These are phyloP conservation scores for Laothoe populi DNA, from an alignment of 2,888 invertebrate genomes.

Conservation along the genomic window DNA sequence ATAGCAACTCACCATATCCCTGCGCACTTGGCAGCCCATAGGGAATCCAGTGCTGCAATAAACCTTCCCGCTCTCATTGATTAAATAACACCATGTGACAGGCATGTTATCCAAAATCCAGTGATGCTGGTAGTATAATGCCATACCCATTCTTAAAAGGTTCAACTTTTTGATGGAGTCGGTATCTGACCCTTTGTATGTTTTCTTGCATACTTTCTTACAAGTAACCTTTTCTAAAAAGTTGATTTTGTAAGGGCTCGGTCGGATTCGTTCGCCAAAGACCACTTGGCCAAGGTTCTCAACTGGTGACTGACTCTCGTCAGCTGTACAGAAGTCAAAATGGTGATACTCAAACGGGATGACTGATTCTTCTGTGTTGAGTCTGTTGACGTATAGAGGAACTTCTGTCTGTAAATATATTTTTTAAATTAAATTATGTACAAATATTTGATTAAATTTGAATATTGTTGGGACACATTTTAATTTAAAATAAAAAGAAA, in stretches of 20 bases:
- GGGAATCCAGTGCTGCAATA: constrained; percentile 98
- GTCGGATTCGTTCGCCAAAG: constrained; percentile 98
- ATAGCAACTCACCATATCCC: constrained; percentile 74
- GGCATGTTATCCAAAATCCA: constrained; percentile 99
- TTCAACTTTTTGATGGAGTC: constrained; percentile 89
- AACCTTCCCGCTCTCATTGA: constrained; percentile 87
- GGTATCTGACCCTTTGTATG: constrained; percentile 87
- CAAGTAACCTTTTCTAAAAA: constrained; percentile 91
- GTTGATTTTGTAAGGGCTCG: constrained; percentile 95
- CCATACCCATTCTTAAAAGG: constrained; percentile 95
- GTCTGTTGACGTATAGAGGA: constrained; percentile 95
- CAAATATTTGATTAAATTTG: too few relatives aligned
- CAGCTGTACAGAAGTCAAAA: constrained; percentile 96
- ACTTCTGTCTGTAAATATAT: constrained; percentile 95
- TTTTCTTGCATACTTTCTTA: constrained; percentile 86
- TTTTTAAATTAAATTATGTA: too few relatives aligned
- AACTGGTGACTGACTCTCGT: constrained; percentile 93
- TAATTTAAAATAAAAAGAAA: too few relatives aligned
- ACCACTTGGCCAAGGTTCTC: constrained; percentile 99
- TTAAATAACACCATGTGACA: constrained; percentile 97
- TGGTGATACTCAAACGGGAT: constrained; percentile 99
- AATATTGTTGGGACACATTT: too few relatives aligned
- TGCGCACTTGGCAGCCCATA: constrained; percentile 96
- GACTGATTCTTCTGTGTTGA: constrained; percentile 99
- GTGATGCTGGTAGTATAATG: constrained; percentile 98